Conservation (phyloP, 2,113 vertebrate genomes). For the Bubalus kerabau region DNA sequence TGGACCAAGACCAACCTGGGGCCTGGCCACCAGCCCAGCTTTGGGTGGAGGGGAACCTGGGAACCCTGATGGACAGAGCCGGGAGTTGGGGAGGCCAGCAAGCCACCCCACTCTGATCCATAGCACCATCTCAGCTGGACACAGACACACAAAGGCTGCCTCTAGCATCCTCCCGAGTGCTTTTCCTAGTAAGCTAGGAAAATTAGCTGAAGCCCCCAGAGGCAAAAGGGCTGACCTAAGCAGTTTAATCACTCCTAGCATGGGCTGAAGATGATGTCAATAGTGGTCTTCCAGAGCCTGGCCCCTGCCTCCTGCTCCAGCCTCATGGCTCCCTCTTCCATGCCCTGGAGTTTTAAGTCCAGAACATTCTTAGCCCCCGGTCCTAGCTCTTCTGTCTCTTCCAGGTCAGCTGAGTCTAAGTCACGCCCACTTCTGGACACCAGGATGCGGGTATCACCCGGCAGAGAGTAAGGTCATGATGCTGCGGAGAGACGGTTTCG, state of each 20-base stretch:
- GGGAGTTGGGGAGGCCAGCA: background rate
- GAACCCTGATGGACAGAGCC: background rate
- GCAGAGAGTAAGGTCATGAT: background rate
- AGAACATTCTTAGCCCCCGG: background rate
- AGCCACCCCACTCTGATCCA: background rate
- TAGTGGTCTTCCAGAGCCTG: background rate
- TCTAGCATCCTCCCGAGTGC: background rate
- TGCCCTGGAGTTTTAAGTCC: background rate
- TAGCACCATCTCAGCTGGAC: background rate
- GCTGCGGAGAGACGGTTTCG: too few relatives aligned
- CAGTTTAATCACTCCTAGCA: background rate
- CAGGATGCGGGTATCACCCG: rapidly evolving
- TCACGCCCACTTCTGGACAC: background rate
- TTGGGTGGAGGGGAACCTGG: background rate
- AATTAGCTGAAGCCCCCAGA: background rate
- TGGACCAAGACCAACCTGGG: conserved; percentile 17
- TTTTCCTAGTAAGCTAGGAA: background rate
- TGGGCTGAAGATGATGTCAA: background rate
- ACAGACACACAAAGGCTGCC: rapidly evolving
- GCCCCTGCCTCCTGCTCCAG: background rate
- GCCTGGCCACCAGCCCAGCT: conserved; percentile 21
- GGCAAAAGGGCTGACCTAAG: background rate
- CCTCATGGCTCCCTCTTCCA: background rate
- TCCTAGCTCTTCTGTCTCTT: background rate
- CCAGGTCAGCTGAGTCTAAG: background rate